A percentile compares a stretch with the other conserved stretches of the same genome.
Conservation (phyloP, 2,113 vertebrate species). For the Rattus rattus region DNA sequence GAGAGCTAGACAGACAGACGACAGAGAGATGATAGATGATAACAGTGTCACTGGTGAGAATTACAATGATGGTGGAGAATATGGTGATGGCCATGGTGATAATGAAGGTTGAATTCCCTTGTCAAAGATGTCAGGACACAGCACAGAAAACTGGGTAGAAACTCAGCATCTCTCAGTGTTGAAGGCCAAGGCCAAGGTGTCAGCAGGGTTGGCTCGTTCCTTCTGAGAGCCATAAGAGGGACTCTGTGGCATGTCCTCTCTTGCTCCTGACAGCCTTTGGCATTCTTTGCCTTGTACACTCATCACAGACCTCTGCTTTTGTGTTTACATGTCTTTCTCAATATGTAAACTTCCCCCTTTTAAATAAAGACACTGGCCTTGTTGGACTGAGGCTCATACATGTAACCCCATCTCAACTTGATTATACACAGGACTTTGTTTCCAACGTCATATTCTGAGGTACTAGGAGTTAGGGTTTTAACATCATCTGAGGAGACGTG, state of each 20-base stretch:
- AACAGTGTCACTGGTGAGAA: background rate
- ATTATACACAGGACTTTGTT: constrained; percentile 5
- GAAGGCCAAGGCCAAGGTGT: background rate
- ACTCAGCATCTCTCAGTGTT: background rate
- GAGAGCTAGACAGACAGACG: background rate
- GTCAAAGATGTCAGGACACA: background rate
- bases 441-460: background rate
- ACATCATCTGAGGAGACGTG: background rate
- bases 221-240: background rate
- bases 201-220: background rate
- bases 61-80: background rate
- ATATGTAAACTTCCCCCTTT: background rate
- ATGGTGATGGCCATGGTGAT: background rate
- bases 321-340: background rate
- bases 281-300: background rate
- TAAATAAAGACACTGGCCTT: background rate
- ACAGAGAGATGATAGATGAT: background rate
- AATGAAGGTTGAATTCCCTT: background rate
- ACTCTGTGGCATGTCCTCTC: background rate
- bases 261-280: background rate
- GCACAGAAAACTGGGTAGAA: background rate
- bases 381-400: background rate
- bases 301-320: background rate
- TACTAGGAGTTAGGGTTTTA: background rate
- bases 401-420: background rate